A percentile compares a stretch with the other conserved stretches of the same genome.
Conservation (phyloP, 2,888 invertebrate genomes). For the Ennomos fuscantarius region DNA sequence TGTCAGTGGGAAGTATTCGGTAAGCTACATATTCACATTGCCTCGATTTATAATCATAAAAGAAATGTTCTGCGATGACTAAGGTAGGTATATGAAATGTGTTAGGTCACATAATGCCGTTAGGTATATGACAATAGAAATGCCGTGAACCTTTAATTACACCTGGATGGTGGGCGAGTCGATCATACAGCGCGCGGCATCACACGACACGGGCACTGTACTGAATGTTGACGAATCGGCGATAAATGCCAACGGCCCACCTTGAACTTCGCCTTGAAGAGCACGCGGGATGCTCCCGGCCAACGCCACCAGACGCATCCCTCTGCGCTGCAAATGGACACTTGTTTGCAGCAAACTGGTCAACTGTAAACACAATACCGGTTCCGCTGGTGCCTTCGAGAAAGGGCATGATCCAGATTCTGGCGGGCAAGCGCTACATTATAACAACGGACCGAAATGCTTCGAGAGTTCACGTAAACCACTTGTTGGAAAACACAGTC, state of each 20-base stretch:
- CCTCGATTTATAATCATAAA: background rate
- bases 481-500: slow-evolving; percentile 21
- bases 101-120: slow-evolving; percentile 34
- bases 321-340: slow-evolving; percentile 51
- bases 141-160: slow-evolving; percentile 39
- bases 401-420: slow-evolving; percentile 69
- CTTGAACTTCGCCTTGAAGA: slow-evolving; percentile 78
- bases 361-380: slow-evolving; percentile 66
- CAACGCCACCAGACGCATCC: slow-evolving; percentile 50
- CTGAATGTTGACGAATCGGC: slow-evolving; percentile 73
- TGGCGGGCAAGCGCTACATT: slow-evolving; percentile 24
- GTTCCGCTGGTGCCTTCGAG: slow-evolving; percentile 61
- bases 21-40: no score
- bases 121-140: slow-evolving; percentile 38
- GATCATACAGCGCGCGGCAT: slow-evolving; percentile 14
- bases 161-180: slow-evolving; percentile 40
- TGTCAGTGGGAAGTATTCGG: background rate
- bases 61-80: slow-evolving; percentile 10
- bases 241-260: slow-evolving; percentile 81
- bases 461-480: background rate
- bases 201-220: slow-evolving; percentile 33
- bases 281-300: slow-evolving; percentile 65
- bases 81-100: slow-evolving; percentile 16
- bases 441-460: slow-evolving; percentile 12
- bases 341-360: slow-evolving; percentile 50